phyloP scores from a whole-genome alignment of 2,888 invertebrate species.

The Cheilosia scutellata region DNA sequence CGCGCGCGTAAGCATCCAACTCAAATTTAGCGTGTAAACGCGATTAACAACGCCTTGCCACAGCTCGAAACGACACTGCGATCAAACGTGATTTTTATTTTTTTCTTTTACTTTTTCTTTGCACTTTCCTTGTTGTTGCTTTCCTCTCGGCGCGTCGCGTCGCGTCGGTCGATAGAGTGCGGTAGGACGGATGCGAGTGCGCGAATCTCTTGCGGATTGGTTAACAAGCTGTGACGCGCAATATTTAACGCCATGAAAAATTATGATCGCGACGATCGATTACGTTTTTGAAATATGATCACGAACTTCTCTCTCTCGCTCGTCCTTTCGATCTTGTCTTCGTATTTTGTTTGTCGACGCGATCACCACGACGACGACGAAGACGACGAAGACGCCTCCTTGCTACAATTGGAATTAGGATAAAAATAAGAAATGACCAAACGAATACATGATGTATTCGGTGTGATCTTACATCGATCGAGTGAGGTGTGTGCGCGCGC shows the following conservation, averaged over 20 bases:
- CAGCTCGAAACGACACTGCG: conserved; percentile 61
- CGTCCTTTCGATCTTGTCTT: conserved; percentile 8
- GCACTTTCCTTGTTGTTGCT: conserved; percentile 22
- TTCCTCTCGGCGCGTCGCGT: neutral
- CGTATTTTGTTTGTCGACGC: conserved; percentile 11
- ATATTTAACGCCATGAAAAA: conserved; percentile 82
- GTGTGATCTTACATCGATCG: conserved; percentile 75
- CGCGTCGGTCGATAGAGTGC: conserved; percentile 2
- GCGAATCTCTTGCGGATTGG: conserved; percentile 73
- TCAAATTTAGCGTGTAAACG: conserved; percentile 74
- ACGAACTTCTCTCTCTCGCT: conserved; percentile 73
- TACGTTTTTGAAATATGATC: conserved; percentile 79
- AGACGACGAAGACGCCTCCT: conserved; percentile 38
- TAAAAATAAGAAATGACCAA: conserved; percentile 76
- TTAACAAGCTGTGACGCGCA: conserved; percentile 81
- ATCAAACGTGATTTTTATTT: conserved; percentile 17
- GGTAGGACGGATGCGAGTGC: conserved; percentile 32
- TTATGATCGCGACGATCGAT: conserved; percentile 81
- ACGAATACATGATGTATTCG: conserved; percentile 76
- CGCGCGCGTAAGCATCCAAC: conserved; percentile 73
- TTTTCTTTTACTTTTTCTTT: conserved; percentile 28
- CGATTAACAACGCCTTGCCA: conserved; percentile 73
- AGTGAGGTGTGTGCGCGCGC: conserved; percentile 31
- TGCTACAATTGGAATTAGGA: conserved; percentile 65
- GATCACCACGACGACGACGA: conserved; percentile 16